Conservation (phyloP, 2,888 invertebrate genomes). For the Hetaerina titia region DNA sequence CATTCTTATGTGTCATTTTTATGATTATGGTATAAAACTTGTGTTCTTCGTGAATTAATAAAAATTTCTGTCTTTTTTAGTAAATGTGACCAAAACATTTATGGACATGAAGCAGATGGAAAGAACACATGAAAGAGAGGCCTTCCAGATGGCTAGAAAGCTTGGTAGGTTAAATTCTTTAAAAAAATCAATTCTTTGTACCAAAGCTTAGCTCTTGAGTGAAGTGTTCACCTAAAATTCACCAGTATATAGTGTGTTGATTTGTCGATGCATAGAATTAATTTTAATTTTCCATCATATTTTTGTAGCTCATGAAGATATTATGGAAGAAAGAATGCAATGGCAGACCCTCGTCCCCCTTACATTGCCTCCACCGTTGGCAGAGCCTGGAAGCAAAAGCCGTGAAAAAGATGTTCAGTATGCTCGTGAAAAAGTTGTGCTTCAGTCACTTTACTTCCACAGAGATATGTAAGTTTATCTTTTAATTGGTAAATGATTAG, state of each 20-base stretch:
- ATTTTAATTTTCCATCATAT: conserved; percentile 36
- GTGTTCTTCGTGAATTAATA: no score
- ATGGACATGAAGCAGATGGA: conserved; percentile 95
- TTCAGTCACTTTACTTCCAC: conserved; percentile 76
- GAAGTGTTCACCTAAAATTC: no score
- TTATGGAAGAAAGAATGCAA: conserved; percentile 88
- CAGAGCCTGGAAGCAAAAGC: conserved; percentile 86
- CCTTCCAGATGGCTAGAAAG: conserved; percentile 88
- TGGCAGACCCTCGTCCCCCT: conserved; percentile 88
- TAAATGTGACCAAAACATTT: conserved; percentile 95
- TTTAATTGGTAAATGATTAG: conserved; percentile 43
- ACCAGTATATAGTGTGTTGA: no score
- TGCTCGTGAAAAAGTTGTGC: conserved; percentile 90
- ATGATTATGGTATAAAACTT: no score
- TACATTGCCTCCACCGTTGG: conserved; percentile 83
- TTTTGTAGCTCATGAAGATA: conserved; percentile 75
- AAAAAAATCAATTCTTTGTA: neutral
- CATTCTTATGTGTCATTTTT: no score
- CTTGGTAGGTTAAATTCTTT: conserved; percentile 78
- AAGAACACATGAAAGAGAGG: conserved; percentile 90
- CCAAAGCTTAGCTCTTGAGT: neutral
- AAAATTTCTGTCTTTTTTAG: conserved; percentile 75
- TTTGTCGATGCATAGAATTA: neutral
- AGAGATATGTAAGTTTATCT: conserved; percentile 52
- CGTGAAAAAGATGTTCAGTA: conserved; percentile 92